These are phyloP conservation scores for Tragelaphus buxtoni DNA, from an alignment of 2,113 vertebrate genomes.

Conservation along the genomic window DNA sequence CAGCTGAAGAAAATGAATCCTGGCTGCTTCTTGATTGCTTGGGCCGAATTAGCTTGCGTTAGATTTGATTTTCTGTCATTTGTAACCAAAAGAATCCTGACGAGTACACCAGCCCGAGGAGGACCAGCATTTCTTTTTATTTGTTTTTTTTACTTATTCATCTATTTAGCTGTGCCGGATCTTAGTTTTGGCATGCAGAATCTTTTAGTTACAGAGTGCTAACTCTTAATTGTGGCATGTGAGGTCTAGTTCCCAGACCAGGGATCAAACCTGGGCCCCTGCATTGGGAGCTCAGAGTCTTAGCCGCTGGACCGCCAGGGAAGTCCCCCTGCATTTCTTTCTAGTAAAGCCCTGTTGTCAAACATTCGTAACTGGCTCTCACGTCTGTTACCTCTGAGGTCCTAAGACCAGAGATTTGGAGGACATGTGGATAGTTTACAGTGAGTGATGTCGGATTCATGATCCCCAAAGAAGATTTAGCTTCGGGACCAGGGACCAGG, in stretches of 20 bases:
- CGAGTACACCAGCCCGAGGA: not conserved
- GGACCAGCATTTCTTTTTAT: not conserved
- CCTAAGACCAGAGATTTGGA: not conserved
- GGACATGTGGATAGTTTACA: accelerated
- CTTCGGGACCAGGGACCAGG: not conserved
- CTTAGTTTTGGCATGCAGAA: not conserved
- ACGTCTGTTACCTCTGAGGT: not conserved
- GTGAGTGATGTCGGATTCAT: not conserved
- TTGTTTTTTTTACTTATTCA: not conserved
- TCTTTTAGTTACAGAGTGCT: not conserved
- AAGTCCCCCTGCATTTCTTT: not conserved
- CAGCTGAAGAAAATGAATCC: not conserved
- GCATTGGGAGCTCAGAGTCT: not conserved
- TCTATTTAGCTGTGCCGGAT: not conserved
- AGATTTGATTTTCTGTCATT: not conserved
- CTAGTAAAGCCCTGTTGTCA: not conserved
- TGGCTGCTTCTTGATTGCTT: not conserved
- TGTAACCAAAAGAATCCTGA: not conserved
- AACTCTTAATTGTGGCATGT: not conserved
- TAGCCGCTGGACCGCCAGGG: not conserved
- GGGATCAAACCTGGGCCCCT: not conserved
- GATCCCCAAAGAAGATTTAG: not conserved
- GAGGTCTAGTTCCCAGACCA: not conserved
- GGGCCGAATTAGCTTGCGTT: not conserved
- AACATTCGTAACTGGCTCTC: not conserved